These are phyloP conservation scores for Euthynnus affinis DNA, from an alignment of 2,797 vertebrate genomes.

Conservation along the genomic window DNA sequence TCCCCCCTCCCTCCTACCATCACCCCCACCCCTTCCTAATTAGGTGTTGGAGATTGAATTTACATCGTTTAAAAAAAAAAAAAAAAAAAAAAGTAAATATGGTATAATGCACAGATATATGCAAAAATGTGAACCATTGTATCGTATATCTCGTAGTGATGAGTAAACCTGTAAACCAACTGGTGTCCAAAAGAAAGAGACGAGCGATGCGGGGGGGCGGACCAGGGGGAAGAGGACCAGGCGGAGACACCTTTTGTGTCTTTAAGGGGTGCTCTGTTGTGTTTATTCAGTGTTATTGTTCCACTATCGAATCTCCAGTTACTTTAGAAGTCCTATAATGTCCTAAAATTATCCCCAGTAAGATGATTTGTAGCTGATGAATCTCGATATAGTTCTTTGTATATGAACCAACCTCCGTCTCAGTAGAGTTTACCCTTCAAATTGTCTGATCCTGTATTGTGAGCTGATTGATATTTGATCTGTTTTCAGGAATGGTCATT, in stretches of 20 bases:
- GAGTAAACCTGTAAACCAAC: constrained; percentile 80
- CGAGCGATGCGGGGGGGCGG: constrained; percentile 53
- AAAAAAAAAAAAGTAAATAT: constrained; percentile 73
- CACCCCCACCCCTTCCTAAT: constrained; percentile 64
- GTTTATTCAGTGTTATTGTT: constrained; percentile 73
- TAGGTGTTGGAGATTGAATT: constrained; percentile 82
- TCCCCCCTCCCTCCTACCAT: constrained; percentile 16
- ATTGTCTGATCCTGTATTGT: constrained; percentile 49
- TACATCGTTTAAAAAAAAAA: constrained; percentile 69
- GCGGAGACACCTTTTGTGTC: constrained; percentile 38
- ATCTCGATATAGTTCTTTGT: constrained; percentile 63
- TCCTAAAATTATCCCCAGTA: constrained; percentile 47
- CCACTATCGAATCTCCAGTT: constrained; percentile 55
- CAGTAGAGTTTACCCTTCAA: constrained; percentile 52
- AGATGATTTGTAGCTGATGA: constrained; percentile 69
- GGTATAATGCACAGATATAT: constrained; percentile 85
- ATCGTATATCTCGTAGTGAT: constrained; percentile 84
- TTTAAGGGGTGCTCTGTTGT: constrained; percentile 45
- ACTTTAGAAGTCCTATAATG: constrained; percentile 59
- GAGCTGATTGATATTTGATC: constrained; percentile 62
- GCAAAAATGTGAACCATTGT: constrained; percentile 84
- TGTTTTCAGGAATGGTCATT: constrained; percentile 34
- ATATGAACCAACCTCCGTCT: constrained; percentile 49
- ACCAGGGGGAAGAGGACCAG: constrained; percentile 68
- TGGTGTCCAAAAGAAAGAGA: constrained; percentile 71